Percentiles rank a stretch among this genome's conserved stretches.
These are phyloP conservation scores for Andrena bicolor DNA, from an alignment of 2,888 invertebrate genomes.

Conservation along the genomic window DNA sequence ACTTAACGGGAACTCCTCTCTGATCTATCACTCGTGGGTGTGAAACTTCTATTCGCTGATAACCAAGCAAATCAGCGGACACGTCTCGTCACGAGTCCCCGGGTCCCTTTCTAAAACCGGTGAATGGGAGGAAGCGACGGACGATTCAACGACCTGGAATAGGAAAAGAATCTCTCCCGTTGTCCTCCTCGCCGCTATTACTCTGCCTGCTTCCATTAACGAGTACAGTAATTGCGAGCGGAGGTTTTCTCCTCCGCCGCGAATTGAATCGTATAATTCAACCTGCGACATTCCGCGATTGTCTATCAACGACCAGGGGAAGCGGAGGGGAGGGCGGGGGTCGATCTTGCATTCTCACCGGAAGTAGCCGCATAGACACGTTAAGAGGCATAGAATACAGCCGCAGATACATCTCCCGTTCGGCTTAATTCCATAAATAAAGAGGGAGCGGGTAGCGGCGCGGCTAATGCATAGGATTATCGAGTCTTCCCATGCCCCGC, in stretches of 20 bases:
- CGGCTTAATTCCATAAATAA: constrained; percentile 80
- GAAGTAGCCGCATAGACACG: constrained; percentile 68
- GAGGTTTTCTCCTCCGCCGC: constrained; percentile 62
- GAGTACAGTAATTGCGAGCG: constrained; percentile 72
- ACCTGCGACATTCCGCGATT: constrained; percentile 70
- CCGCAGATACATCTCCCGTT: constrained; percentile 78
- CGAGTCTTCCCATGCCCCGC: constrained; percentile 84
- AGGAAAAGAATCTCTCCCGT: constrained; percentile 68
- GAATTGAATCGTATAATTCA: constrained; percentile 73
- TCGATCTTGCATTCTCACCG: constrained; percentile 76
- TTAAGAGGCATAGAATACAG: constrained; percentile 73
- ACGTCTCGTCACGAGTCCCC: neutral
- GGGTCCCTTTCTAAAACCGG: constrained; percentile 25
- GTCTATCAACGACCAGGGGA: constrained; percentile 65
- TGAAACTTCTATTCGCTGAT: neutral
- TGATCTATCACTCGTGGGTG: neutral
- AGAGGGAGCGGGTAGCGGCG: constrained; percentile 72
- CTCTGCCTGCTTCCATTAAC: constrained; percentile 68
- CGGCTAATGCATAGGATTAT: constrained; percentile 84
- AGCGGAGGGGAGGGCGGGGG: neutral
- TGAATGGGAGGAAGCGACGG: constrained; percentile 56
- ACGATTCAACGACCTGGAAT: constrained; percentile 68
- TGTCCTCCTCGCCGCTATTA: constrained; percentile 68
- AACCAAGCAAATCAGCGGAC: constrained; percentile 6
- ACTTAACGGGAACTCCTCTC: neutral